Evolutionary conservation across 1,140 invertebrate genomes (phyloP), one percentile per base, ranked within the genome.

Genomic region (Procambarus virginalis): DNA sequence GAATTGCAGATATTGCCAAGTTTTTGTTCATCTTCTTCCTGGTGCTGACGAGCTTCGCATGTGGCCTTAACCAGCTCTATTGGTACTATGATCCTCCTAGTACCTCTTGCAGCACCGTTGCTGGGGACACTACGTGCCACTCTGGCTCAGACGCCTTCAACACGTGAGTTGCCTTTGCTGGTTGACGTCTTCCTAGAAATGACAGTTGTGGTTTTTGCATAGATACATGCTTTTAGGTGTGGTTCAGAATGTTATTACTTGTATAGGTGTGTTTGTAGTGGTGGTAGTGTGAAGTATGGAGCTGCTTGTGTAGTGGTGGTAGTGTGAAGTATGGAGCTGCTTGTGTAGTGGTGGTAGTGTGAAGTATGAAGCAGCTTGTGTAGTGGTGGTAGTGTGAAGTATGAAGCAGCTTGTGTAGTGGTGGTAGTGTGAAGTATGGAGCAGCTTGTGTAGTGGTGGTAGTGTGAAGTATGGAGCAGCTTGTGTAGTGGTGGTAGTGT

Each of bases 61-160:
- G 93, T 80, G 93, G 93, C 48, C 92, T 95, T 8, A 95, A 95
- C 91, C 95, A 95, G 92, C 92, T 95, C 45, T 95, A 95, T 90
- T 95, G 95, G 95, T 95, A 95, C 92, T 95, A 95, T 92, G 97
- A 95, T 84, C 92, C 94, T 3, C 79, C 91, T 58, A 92, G 46
- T 2, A 86, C 91, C 75, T 90, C 90, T 17, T 94, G 92, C 73
- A 77, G 86, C 81, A 45, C 58, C 0, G 86, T 84, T 45, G 85
- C 86, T n/a, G 93, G 92, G 12, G 93, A 93, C 12, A 49, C 76
- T 10, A 90, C 91, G 49, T 93, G 93, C 79, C 70, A 92, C 34
- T 70, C 92, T 48, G 92, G 92, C 34, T 88, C 91, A 5, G 93
- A 93, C 75, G 92, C 93, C 77, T 93, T 93, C 82, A 93, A 93